These are phyloP conservation scores for Epinephelus moara DNA, from an alignment of 2,113 vertebrate genomes.

Conservation along the genomic window DNA sequence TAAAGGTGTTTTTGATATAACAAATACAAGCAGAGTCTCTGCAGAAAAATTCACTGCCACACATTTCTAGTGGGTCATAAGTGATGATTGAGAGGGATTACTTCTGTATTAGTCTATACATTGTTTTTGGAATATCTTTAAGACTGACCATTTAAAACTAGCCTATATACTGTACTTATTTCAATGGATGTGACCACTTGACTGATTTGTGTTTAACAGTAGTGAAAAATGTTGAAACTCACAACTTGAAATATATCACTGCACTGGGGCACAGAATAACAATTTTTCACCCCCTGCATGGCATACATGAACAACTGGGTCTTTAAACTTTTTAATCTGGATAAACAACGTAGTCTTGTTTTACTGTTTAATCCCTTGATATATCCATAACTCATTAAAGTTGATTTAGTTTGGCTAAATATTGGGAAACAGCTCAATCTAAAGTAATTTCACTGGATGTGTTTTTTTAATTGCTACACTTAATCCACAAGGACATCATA, in stretches of 20 bases:
- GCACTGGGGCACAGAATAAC: background rate
- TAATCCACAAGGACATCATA: slow-evolving; percentile 11
- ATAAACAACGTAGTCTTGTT: background rate
- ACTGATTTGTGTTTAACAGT: background rate
- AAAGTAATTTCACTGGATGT: slow-evolving; percentile 14
- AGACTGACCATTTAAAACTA: background rate
- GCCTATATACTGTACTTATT: background rate
- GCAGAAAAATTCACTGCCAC: too few species aligned
- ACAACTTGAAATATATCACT: background rate
- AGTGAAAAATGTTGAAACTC: background rate
- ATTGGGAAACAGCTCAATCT: background rate
- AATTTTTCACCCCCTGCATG: background rate
- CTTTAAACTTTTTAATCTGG: background rate
- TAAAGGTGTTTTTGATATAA: too few species aligned
- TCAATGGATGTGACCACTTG: background rate
- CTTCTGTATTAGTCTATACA: too few species aligned
- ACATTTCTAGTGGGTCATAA: too few species aligned
- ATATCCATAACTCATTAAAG: slow-evolving; percentile 14
- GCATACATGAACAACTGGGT: background rate
- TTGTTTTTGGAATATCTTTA: too few species aligned
- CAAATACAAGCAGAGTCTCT: too few species aligned
- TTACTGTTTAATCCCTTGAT: background rate
- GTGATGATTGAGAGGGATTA: too few species aligned
- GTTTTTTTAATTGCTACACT: slow-evolving; percentile 26
- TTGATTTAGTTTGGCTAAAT: slow-evolving; percentile 9